phyloP scores from a whole-genome alignment of 2,797 vertebrate genomes.

The Phyllotis vaccarum region DNA sequence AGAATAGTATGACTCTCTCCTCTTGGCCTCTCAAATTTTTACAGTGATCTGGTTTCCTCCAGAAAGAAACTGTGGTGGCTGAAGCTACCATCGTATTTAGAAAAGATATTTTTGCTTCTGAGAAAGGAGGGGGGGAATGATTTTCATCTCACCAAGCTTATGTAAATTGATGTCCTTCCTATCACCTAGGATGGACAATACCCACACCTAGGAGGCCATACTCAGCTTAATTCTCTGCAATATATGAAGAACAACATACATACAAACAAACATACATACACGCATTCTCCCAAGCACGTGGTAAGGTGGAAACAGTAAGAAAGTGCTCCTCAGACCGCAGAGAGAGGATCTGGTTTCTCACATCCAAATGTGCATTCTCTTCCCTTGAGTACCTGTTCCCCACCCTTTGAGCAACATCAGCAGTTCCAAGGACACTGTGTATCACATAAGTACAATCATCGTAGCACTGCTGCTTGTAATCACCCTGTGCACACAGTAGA shows the following conservation, averaged over 20 bases:
- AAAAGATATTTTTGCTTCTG: slow-evolving; percentile 27
- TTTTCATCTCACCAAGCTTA: slow-evolving; percentile 45
- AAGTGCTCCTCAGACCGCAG: slow-evolving; percentile 63
- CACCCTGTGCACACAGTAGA: slow-evolving; percentile 81
- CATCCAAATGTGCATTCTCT: slow-evolving; percentile 52
- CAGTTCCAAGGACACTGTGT: background rate
- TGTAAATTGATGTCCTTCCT: slow-evolving; percentile 60
- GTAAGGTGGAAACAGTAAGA: slow-evolving; percentile 36
- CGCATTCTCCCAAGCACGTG: slow-evolving; percentile 64
- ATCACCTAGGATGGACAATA: slow-evolving; percentile 36
- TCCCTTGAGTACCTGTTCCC: slow-evolving; percentile 61
- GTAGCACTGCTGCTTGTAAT: slow-evolving; percentile 75
- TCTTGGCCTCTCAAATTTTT: background rate
- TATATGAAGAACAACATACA: slow-evolving; percentile 40
- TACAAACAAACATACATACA: slow-evolving; percentile 35
- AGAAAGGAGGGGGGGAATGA: background rate
- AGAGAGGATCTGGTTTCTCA: slow-evolving; percentile 74
- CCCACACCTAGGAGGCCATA: background rate
- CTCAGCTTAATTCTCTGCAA: slow-evolving; percentile 64
- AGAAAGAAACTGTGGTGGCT: background rate
- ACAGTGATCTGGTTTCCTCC: background rate
- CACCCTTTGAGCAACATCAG: slow-evolving; percentile 71
- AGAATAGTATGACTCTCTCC: background rate
- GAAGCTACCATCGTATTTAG: slow-evolving; percentile 24
- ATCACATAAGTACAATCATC: slow-evolving; percentile 83